These are phyloP conservation scores for Sebastes trivittatus DNA, from an alignment of 2,797 vertebrate genomes.

Conservation along the genomic window DNA sequence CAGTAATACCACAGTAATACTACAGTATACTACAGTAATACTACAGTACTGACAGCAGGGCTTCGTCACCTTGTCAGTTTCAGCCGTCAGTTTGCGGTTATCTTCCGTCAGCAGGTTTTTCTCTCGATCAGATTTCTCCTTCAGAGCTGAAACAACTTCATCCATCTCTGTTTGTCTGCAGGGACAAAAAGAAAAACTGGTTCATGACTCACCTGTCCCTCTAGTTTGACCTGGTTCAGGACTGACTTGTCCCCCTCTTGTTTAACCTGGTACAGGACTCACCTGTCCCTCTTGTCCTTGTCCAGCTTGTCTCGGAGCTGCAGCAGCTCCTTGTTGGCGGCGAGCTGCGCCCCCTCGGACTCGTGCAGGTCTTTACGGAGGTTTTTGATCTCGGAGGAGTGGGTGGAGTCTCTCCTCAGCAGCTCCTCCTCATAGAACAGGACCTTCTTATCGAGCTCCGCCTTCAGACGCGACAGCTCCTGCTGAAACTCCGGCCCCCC, in stretches of 20 bases:
- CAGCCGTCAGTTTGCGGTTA: slow-evolving; percentile 88
- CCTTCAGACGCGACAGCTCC: slow-evolving; percentile 90
- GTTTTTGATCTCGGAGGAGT: slow-evolving; percentile 90
- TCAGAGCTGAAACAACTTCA: slow-evolving; percentile 85
- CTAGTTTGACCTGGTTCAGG: neutral
- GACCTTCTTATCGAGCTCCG: slow-evolving; percentile 94
- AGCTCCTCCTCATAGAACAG: slow-evolving; percentile 95
- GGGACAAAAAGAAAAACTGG: neutral
- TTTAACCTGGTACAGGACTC: neutral
- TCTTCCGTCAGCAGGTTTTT: slow-evolving; percentile 88
- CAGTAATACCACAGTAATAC: too few species aligned
- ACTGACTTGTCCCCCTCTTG: neutral
- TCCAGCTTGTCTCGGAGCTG: slow-evolving; percentile 92
- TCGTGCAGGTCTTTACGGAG: slow-evolving; percentile 92
- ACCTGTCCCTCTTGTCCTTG: slow-evolving; percentile 83
- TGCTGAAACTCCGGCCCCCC: slow-evolving; percentile 88
- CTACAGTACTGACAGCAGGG: too few species aligned
- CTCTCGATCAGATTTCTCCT: slow-evolving; percentile 91
- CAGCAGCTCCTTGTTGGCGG: slow-evolving; percentile 90
- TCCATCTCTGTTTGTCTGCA: slow-evolving; percentile 90
- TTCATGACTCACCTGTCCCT: neutral
- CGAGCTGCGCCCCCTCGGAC: slow-evolving; percentile 89
- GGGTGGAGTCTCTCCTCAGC: slow-evolving; percentile 88
- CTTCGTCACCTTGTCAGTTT: slow-evolving; percentile 88
- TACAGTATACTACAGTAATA: too few species aligned